Percentiles rank a stretch among this genome's conserved stretches.
phyloP scores from a whole-genome alignment of 1,140 invertebrate species.

The Listronotus bonariensis region DNA sequence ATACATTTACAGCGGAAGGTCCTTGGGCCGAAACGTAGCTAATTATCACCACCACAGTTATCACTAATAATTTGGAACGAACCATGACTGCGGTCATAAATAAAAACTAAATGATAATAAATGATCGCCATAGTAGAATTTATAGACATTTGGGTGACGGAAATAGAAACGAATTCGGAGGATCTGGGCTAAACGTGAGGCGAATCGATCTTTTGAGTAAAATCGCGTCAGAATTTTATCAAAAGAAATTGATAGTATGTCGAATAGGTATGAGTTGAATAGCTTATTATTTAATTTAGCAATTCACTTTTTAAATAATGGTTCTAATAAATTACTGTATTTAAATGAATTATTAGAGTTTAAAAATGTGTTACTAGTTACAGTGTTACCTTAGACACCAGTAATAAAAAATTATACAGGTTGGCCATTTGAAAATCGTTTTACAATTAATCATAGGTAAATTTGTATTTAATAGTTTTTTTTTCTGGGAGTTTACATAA shows the following conservation, averaged over 20 bases:
- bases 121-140: constrained; percentile 32
- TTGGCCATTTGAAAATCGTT: no score
- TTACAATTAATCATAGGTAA: no score
- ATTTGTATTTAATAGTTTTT: no score
- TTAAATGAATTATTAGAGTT: no score
- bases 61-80: constrained; percentile 38
- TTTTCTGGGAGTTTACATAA: no score
- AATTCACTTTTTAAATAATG: neutral
- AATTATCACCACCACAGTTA: constrained; percentile 33
- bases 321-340: neutral
- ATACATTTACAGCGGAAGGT: constrained; percentile 62
- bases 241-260: constrained; percentile 19
- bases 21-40: constrained; percentile 35
- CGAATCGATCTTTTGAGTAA: constrained; percentile 30
- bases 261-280: constrained; percentile 9
- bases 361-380: no score
- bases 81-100: constrained; percentile 31
- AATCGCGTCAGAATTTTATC: constrained; percentile 18
- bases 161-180: constrained; percentile 53
- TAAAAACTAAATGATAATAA: constrained; percentile 37
- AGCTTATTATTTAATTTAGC: neutral
- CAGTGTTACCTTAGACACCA: no score
- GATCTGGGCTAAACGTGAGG: constrained; percentile 53
- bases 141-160: constrained; percentile 44
- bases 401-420: no score